Base-by-base conservation (phyloP, 2,797 vertebrate genomes). In the Valencia hispanica region DNA sequence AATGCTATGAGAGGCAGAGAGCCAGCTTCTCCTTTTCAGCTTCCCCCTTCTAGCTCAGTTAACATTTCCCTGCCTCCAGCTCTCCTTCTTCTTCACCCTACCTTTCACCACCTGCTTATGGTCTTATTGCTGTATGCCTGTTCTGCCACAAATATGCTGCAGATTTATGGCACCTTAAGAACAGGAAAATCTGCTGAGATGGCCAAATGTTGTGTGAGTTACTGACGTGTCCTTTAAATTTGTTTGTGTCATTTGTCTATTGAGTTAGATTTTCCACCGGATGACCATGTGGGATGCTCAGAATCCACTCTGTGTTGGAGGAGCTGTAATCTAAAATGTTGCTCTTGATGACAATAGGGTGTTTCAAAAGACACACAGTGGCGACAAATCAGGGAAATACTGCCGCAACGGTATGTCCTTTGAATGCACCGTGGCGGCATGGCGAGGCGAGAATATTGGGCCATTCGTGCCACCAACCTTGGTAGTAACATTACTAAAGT, bases 1-100 rank as follows among this genome's bases (percentile, higher is more conserved):
- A 74, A 78, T 79, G 68, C 85, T 77, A n/a, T 27, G 75, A 72
- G 61, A 80, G 68, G 72, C 77, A 77, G 32, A 68, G 70, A 78
- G 75, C 79, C 88, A 81, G 41, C 77, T 85, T 70, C 20, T 79
- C 45, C 75, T 55, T 71, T 50, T 5, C 69, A 43, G 25, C 36
- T n/a, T 41, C 12, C 36, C 22, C 3, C 36, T 32, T 9, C 25
- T 63, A 32, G 45, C 71, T 79, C 66, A 73, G 48, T 72, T 75
- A 51, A 65, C 22, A 73, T 63, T 48, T 66, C 69, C 61, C 53
- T 41, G 45, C 61, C 14, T 72, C 51, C 47, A 59, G 70, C n/a
- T 74, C 20, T 68, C 3, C 57, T 12, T 30, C 63, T 72, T 70
- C 36, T 73, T 74, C 53, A 25, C 55, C 79, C 43, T 57, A 79